phyloP scores from a whole-genome alignment of 1,140 invertebrate genomes.

The Proales similis region DNA sequence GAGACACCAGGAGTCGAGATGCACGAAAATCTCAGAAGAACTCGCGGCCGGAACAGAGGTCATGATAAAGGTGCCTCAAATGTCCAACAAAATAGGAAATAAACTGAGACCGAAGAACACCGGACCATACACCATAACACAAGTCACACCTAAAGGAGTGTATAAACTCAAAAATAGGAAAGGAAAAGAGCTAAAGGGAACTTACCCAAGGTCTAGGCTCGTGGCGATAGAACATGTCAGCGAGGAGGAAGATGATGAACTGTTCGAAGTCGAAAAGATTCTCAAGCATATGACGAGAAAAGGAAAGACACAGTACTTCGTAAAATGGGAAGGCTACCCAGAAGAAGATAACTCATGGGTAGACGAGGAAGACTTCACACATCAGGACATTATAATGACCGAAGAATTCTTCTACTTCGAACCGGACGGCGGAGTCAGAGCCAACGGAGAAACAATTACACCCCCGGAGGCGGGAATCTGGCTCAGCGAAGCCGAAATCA shows the following conservation, averaged over 20 bases:
- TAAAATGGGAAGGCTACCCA: slow-evolving; percentile 37
- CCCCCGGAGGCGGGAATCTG: too few species aligned
- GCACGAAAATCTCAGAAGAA: too few species aligned
- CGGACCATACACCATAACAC: slow-evolving; percentile 19
- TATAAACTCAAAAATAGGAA: slow-evolving; percentile 16
- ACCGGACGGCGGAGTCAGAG: too few species aligned
- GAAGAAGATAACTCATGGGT: slow-evolving; percentile 32
- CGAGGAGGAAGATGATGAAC: not conserved
- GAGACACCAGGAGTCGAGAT: not conserved
- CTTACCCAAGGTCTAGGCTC: slow-evolving; percentile 17
- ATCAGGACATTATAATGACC: too few species aligned
- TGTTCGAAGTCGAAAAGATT: slow-evolving; percentile 34
- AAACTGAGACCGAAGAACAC: slow-evolving; percentile 12
- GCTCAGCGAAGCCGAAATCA: too few species aligned
- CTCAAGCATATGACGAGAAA: slow-evolving; percentile 1
- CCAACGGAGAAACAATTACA: too few species aligned
- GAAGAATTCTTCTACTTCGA: too few species aligned
- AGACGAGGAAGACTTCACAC: slow-evolving; percentile 14
- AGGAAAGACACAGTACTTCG: slow-evolving; percentile 17
- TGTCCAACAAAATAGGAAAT: not conserved
- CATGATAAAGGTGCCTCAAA: not conserved
- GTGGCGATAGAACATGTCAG: slow-evolving; percentile 2
- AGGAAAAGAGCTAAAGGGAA: slow-evolving; percentile 6
- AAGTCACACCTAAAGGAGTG: slow-evolving; percentile 14
- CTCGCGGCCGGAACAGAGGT: slow-evolving; percentile 11